A percentile compares a stretch with the other conserved stretches of the same genome.
Evolutionary conservation across 2,888 invertebrate genomes (phyloP).

Genomic region (Acrocera orbiculus): DNA sequence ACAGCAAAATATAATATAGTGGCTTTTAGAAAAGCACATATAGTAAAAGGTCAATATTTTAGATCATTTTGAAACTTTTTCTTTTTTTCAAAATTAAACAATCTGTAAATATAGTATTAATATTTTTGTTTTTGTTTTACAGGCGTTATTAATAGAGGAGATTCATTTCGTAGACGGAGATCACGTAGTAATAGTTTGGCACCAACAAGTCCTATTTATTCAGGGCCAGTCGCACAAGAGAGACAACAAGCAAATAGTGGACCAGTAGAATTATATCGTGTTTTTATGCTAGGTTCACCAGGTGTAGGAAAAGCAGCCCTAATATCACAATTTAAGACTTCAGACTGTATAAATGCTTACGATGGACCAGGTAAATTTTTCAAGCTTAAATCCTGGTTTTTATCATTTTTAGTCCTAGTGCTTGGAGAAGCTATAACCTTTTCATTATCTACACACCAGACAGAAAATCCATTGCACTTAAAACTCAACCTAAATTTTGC

Average conservation of each 20-base stretch:
- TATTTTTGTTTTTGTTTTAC: slow-evolving; percentile 14
- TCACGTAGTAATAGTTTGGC: slow-evolving; percentile 70
- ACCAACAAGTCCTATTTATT: slow-evolving; percentile 38
- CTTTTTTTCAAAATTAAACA: too few relatives aligned
- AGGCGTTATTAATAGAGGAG: slow-evolving; percentile 88
- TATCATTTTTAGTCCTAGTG: too few relatives aligned
- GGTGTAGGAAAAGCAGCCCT: slow-evolving; percentile 76
- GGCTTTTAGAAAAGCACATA: too few relatives aligned
- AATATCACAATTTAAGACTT: slow-evolving; percentile 79
- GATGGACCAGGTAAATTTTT: slow-evolving; percentile 68
- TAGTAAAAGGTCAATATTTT: too few relatives aligned
- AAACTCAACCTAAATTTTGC: too few relatives aligned
- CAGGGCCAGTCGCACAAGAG: slow-evolving; percentile 16
- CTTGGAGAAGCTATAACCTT: too few relatives aligned
- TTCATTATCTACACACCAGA: too few relatives aligned
- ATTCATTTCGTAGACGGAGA: slow-evolving; percentile 73
- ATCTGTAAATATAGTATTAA: background rate
- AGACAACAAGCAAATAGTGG: slow-evolving; percentile 23
- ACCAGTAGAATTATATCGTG: slow-evolving; percentile 44
- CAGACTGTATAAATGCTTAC: slow-evolving; percentile 86
- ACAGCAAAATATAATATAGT: too few relatives aligned
- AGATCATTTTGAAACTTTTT: too few relatives aligned
- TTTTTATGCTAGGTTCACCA: slow-evolving; percentile 60
- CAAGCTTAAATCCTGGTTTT: too few relatives aligned
- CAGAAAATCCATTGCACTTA: too few relatives aligned